These are phyloP conservation scores for Botia kubotai DNA, from an alignment of 2,797 vertebrate genomes.

Conservation along the genomic window DNA sequence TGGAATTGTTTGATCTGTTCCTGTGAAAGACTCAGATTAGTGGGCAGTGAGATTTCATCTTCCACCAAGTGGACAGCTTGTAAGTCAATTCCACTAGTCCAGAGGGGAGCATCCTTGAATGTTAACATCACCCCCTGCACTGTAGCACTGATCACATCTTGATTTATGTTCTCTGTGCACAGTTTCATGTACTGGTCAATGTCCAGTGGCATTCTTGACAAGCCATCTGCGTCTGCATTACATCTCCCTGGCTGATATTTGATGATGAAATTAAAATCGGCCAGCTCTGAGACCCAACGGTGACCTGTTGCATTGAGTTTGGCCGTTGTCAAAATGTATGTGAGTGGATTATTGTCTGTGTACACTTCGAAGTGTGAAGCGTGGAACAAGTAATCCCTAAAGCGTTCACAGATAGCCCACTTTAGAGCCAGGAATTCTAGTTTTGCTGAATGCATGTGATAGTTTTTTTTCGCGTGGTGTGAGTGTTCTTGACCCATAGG, in stretches of 20 bases:
- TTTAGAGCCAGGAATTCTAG: not conserved
- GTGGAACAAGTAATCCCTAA: not conserved
- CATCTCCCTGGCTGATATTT: constrained; percentile 20
- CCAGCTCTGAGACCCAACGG: constrained; percentile 18
- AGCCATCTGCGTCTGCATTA: constrained; percentile 34
- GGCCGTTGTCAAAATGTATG: not conserved
- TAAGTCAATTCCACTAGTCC: not conserved
- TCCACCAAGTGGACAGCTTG: not conserved
- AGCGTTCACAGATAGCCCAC: not conserved
- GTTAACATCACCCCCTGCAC: not conserved
- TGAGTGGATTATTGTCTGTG: not conserved
- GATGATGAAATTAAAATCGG: constrained; percentile 33
- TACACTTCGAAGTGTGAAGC: not conserved
- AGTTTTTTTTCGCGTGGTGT: not conserved
- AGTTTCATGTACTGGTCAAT: not conserved
- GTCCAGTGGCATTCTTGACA: constrained; percentile 34
- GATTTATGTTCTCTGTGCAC: constrained; percentile 27
- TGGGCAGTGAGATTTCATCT: not conserved
- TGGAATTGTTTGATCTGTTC: too few relatives aligned
- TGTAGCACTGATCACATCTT: not conserved
- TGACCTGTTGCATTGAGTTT: constrained; percentile 23
- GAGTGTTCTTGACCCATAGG: constrained; percentile 5
- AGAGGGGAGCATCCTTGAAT: not conserved
- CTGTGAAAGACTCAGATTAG: too few relatives aligned
- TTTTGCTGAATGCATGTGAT: constrained; percentile 9